Evolutionary conservation across 1,140 invertebrate species (phyloP).

Genomic region (Drosophila trapezifrons): DNA sequence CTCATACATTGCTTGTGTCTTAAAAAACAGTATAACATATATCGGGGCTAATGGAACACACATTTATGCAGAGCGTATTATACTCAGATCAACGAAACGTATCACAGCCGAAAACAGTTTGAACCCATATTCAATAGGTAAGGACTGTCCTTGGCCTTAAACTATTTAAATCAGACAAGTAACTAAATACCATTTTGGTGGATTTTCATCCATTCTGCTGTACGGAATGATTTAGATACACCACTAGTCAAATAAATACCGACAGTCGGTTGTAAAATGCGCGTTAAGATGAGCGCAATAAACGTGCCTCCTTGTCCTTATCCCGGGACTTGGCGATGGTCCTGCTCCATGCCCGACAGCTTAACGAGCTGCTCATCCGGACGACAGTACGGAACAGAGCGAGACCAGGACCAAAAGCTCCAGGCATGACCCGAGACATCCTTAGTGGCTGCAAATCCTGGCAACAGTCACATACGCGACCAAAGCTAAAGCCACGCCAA

Average conservation of each 20-base stretch:
- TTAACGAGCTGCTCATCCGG: constrained; percentile 75
- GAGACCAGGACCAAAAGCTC: constrained; percentile 16
- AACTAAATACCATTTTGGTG: constrained; percentile 1
- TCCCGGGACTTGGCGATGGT: constrained; percentile 11
- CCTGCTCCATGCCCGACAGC: constrained; percentile 50
- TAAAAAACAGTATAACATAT: no score
- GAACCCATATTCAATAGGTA: no score
- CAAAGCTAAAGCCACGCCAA: constrained; percentile 24
- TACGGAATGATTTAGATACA: constrained; percentile 26
- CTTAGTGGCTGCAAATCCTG: constrained; percentile 46
- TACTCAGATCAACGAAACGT: no score
- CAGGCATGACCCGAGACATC: constrained; percentile 40
- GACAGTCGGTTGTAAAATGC: constrained; percentile 65
- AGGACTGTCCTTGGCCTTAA: background rate
- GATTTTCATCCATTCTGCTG: constrained; percentile 8
- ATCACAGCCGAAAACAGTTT: background rate
- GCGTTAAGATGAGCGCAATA: constrained; percentile 73
- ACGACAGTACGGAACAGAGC: constrained; percentile 48
- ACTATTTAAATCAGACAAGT: background rate
- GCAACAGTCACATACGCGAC: constrained; percentile 61
- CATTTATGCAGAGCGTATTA: background rate
- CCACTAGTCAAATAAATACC: constrained; percentile 59
- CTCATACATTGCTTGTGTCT: no score
- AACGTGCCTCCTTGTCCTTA: constrained; percentile 53
- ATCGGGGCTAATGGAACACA: no score